Conservation (phyloP, 2,113 vertebrate genomes). For the Eira barbara region DNA sequence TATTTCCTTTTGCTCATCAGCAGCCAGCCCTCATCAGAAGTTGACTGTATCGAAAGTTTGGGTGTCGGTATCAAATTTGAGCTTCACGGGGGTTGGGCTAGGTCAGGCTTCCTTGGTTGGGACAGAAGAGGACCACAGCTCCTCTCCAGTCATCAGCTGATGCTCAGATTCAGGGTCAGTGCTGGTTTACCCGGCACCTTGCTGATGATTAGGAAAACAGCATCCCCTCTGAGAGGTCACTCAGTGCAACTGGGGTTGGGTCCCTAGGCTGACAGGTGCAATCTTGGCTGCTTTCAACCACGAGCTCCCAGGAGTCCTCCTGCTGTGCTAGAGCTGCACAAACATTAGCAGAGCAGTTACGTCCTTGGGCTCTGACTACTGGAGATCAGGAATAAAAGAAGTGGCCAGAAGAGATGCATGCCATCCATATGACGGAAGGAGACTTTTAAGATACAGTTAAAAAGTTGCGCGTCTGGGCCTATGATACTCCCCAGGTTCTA, state of each 20-base stretch:
- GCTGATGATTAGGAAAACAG: background rate
- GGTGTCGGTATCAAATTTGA: background rate
- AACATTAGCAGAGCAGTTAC: accelerated
- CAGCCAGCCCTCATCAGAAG: background rate
- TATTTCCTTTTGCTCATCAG: conserved; percentile 56
- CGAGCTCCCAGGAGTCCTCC: background rate
- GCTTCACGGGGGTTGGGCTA: background rate
- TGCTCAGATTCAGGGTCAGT: background rate
- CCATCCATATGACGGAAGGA: background rate
- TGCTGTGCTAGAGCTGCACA: no score
- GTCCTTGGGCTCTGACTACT: background rate
- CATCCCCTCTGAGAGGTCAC: background rate
- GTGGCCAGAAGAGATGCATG: background rate
- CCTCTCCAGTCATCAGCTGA: background rate
- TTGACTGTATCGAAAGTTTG: conserved; percentile 15
- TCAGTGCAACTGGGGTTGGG: background rate
- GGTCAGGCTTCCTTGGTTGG: background rate
- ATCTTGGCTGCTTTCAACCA: background rate
- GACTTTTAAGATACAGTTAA: background rate
- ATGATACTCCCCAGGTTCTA: background rate
- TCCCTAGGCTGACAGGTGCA: no score
- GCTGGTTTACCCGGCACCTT: background rate
- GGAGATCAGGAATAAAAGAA: background rate
- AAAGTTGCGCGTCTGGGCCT: background rate
- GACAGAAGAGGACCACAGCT: no score